Conservation (phyloP, 2,113 vertebrate species). For the Zonotrichia leucophrys region DNA sequence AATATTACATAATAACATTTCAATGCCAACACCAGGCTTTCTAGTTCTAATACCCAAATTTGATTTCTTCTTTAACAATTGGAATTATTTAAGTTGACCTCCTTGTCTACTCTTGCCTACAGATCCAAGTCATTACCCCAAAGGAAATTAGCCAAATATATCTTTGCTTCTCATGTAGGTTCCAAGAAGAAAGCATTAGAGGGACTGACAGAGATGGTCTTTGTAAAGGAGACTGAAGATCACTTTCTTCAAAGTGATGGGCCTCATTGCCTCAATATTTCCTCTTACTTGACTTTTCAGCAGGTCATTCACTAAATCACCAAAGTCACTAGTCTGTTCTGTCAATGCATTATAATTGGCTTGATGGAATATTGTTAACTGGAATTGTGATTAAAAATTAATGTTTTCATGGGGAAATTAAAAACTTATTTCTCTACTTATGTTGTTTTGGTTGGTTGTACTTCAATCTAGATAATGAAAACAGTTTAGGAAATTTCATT, state of each 20-base stretch:
- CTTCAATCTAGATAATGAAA: not conserved
- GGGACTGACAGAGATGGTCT: not conserved
- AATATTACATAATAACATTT: not conserved
- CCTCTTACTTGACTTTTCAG: not conserved
- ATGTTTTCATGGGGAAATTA: not conserved
- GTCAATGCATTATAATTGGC: not conserved
- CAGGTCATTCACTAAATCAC: not conserved
- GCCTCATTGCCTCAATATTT: not conserved
- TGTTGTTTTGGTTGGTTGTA: not conserved
- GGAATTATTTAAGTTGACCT: not conserved
- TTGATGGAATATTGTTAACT: not conserved
- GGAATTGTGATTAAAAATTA: not conserved
- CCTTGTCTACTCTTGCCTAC: not conserved
- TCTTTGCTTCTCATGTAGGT: not conserved
- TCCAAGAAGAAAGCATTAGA: slow-evolving; percentile 2
- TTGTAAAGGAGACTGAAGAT: not conserved
- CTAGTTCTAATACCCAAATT: not conserved
- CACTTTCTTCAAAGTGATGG: not conserved
- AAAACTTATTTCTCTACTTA: not conserved
- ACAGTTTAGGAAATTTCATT: not conserved
- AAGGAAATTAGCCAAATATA: slow-evolving; percentile 17
- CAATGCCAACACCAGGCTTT: not conserved
- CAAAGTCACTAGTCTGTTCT: not conserved
- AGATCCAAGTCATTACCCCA: slow-evolving; percentile 9
- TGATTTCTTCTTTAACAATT: slow-evolving; percentile 27